phyloP scores from a whole-genome alignment of 2,888 invertebrate species.

The Eupithecia exiguata region DNA sequence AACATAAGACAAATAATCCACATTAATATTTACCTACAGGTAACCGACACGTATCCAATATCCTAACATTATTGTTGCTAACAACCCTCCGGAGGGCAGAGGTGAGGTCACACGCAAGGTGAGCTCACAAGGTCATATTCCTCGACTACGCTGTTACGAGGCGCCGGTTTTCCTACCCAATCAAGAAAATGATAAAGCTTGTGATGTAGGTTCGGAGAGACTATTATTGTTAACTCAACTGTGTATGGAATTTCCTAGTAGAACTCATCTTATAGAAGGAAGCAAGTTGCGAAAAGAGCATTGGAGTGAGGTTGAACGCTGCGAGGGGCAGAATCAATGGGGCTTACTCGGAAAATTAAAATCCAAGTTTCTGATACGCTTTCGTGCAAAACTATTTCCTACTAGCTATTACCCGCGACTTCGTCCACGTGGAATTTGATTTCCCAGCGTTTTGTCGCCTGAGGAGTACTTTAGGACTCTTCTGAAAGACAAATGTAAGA shows the following conservation, averaged over 20 bases:
- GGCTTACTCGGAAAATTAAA: background rate
- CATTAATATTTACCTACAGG: background rate
- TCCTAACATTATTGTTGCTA: slow-evolving; percentile 7
- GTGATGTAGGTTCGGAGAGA: background rate
- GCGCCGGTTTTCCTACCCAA: slow-evolving; percentile 10
- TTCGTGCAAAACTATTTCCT: too few species aligned
- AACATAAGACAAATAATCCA: background rate
- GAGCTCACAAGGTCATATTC: slow-evolving; percentile 9
- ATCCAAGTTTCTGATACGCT: background rate
- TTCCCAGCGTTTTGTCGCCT: too few species aligned
- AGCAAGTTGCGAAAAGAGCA: background rate
- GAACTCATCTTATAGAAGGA: background rate
- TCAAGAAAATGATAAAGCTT: slow-evolving; percentile 11
- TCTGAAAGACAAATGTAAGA: too few species aligned
- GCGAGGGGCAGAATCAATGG: background rate
- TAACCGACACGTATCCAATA: background rate
- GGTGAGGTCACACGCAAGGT: slow-evolving; percentile 1
- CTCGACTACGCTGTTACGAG: background rate
- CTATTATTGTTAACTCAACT: background rate
- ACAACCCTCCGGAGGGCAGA: slow-evolving; percentile 15
- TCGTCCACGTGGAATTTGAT: too few species aligned
- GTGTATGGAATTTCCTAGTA: background rate
- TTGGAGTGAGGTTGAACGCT: background rate
- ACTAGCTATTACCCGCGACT: too few species aligned
- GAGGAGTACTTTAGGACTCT: too few species aligned